Evolutionary conservation across 2,113 vertebrate species (phyloP).

Genomic region (Pithys albifrons): DNA sequence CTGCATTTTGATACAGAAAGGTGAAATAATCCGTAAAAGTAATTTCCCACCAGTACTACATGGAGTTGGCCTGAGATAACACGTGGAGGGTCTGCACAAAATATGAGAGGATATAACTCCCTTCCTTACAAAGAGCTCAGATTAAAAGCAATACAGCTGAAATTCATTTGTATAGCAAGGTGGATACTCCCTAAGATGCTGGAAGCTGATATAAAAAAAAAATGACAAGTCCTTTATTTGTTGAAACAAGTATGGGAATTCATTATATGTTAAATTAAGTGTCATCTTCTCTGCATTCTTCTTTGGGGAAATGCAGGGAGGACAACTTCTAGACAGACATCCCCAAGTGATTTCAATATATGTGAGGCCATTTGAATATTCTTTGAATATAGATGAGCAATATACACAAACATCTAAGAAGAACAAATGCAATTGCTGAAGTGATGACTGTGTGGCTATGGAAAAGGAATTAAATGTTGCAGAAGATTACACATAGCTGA

Average conservation of each 20-base stretch:
- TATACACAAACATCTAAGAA: conserved; percentile 4
- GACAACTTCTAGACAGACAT: background rate
- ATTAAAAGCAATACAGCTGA: background rate
- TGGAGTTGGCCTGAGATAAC: background rate
- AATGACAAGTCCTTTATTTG: background rate
- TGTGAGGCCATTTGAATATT: background rate
- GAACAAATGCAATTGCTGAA: background rate
- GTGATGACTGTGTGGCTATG: background rate
- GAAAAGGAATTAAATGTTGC: conserved; percentile 23
- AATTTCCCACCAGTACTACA: background rate
- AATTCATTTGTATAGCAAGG: background rate
- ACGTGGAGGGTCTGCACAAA: background rate
- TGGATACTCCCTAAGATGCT: background rate
- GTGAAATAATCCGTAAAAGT: background rate
- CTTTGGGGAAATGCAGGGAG: background rate
- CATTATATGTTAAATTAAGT: background rate
- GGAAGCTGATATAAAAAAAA: background rate
- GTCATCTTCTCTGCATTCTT: background rate
- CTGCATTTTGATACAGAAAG: background rate
- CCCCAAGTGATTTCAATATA: background rate
- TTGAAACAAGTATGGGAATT: background rate
- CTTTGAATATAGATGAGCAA: background rate
- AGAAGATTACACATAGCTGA: background rate
- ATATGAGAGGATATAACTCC: background rate
- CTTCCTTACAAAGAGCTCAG: background rate